phyloP scores from a whole-genome alignment of 2,113 vertebrate species.

The Megaceryle maxima region DNA sequence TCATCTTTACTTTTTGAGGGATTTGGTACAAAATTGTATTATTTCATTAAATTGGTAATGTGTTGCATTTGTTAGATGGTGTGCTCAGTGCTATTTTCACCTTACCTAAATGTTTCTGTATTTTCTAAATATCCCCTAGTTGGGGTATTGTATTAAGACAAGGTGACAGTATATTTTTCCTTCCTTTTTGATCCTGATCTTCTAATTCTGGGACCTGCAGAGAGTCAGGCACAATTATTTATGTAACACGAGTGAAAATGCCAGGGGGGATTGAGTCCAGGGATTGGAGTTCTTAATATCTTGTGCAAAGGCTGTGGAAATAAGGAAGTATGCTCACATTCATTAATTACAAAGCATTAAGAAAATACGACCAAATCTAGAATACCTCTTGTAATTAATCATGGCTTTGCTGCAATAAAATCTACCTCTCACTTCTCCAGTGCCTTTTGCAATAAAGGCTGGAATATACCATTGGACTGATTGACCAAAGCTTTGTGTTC shows the following conservation, averaged over 20 bases:
- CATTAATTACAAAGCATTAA: conserved; percentile 29
- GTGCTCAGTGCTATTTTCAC: neutral
- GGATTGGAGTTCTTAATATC: neutral
- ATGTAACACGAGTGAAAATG: neutral
- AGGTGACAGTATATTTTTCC: neutral
- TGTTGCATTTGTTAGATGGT: neutral
- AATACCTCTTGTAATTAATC: conserved; percentile 3
- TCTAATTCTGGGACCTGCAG: neutral
- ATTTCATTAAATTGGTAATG: neutral
- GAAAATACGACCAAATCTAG: conserved; percentile 12
- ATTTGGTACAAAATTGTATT: neutral
- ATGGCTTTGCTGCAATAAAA: neutral
- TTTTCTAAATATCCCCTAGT: neutral
- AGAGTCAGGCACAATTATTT: neutral
- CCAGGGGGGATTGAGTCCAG: neutral
- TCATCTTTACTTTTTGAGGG: neutral
- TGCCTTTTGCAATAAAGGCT: neutral
- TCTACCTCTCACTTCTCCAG: neutral
- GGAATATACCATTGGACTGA: neutral
- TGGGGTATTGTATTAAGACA: neutral
- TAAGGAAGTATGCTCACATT: neutral
- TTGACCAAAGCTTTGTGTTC: neutral
- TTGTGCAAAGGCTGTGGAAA: conserved; percentile 16
- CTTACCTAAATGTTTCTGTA: neutral
- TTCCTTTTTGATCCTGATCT: neutral